A percentile compares a stretch with the other conserved stretches of the same genome.
phyloP scores from a whole-genome alignment of 2,888 invertebrate genomes.

The Seira sanloemensis region DNA sequence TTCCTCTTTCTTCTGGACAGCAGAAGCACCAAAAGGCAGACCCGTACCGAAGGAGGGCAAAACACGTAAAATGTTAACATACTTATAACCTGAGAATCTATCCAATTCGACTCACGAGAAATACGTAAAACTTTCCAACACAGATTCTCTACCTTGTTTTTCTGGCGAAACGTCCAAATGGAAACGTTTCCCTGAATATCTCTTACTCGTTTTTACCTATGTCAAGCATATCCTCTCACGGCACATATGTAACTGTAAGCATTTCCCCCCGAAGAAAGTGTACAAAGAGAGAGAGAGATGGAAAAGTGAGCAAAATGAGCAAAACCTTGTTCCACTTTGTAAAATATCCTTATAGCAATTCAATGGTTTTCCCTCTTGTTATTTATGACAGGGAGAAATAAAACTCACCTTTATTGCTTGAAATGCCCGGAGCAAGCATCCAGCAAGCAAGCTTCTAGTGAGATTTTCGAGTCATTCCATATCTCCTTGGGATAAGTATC shows the following conservation, averaged over 20 bases:
- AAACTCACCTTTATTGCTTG: constrained; percentile 27
- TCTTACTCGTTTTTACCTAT: too few species aligned
- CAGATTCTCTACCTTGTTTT: not conserved
- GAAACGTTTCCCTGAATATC: too few species aligned
- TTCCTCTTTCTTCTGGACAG: not conserved
- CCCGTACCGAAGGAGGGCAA: too few species aligned
- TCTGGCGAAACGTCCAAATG: too few species aligned
- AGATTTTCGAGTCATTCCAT: constrained; percentile 24
- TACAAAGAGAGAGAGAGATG: not conserved
- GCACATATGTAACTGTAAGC: too few species aligned
- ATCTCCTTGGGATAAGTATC: constrained; percentile 9
- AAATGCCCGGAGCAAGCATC: constrained; percentile 21
- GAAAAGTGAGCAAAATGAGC: not conserved
- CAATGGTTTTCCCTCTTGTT: constrained; percentile 16
- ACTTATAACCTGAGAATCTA: too few species aligned
- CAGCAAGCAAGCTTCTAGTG: too few species aligned
- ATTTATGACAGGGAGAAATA: constrained; percentile 21
- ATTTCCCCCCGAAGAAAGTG: too few species aligned
- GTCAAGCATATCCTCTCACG: too few species aligned
- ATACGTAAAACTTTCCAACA: not conserved
- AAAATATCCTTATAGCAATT: not conserved
- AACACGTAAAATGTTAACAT: too few species aligned
- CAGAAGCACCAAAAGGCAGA: not conserved
- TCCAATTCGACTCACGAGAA: too few species aligned
- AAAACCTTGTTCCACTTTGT: not conserved